Base-by-base conservation (phyloP, 1,140 invertebrate genomes). In the Spodoptera frugiperda region DNA sequence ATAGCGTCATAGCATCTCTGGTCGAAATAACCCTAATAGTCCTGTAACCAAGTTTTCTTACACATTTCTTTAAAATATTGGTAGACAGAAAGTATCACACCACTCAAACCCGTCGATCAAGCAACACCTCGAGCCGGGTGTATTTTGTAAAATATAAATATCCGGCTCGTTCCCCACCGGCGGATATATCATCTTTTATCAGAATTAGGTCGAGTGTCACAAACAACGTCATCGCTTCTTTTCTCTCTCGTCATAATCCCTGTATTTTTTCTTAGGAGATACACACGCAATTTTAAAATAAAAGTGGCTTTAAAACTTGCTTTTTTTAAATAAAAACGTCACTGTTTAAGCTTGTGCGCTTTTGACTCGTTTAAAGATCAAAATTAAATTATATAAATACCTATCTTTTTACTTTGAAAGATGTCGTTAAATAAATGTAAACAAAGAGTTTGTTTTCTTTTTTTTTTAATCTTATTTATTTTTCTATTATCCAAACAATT, bases 171-270 rank as follows among this genome's bases (percentile, higher is more conserved):
- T 63, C 33, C 39, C 8, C 19, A 17, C 15, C 33, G 12, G 17
- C 30, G 48, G 53, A 55, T 71, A 57, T 71, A 71, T 71, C 51
- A 71, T 44, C n/a, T 44, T 54, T 55, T 54, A 71, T 71, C 68
- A 44, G 53, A 71, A 71, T 3, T 55, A 33, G 68, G 68, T 71
- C 68, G 55, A 70, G 49, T 70, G 49, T 10, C 12, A 25, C 63
- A n/a, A 49, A 54, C 48, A 39, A 33, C 68, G 68, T 71, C 68
- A 71, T 55, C 51, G 51, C 12, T 33, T 19, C 49, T 68, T n/a
- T n/a, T 71, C 21, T 55, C 21, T 55, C 33, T 39, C 33, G 33
- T 39, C 12, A n/a, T 71, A 55, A 71, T 71, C 68, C 68, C 49
- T 71, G 21, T 71, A 71, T 71, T 71, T 71, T 25, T 71, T 55